These are phyloP conservation scores for Paradisaea rubra DNA, from an alignment of 2,113 vertebrate genomes.

Conservation along the genomic window DNA sequence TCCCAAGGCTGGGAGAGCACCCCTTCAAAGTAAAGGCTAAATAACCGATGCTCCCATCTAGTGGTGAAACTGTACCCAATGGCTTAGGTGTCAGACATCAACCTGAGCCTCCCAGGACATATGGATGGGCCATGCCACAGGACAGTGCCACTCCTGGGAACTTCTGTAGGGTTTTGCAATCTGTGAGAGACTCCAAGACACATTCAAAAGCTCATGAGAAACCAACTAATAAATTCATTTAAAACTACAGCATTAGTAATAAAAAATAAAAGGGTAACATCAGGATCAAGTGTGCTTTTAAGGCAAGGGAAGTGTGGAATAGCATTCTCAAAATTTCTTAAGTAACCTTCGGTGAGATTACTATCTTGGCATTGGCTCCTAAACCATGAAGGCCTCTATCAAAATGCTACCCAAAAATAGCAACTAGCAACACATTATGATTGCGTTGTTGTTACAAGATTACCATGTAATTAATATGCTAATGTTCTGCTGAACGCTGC, in stretches of 20 bases:
- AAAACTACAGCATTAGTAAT: not conserved
- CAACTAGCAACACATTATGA: not conserved
- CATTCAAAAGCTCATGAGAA: not conserved
- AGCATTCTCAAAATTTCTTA: not conserved
- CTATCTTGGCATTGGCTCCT: not conserved
- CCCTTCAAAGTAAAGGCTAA: slow-evolving; percentile 7
- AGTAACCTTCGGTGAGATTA: not conserved
- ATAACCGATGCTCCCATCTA: slow-evolving; percentile 31
- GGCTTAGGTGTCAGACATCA: not conserved
- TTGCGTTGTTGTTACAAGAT: not conserved
- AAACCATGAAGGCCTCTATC: not conserved
- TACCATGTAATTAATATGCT: slow-evolving; percentile 11
- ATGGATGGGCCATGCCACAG: not conserved
- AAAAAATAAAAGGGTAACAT: not conserved
- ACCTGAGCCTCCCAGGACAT: not conserved
- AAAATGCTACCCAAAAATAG: not conserved
- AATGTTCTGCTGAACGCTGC: not conserved
- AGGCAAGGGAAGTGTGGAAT: not conserved
- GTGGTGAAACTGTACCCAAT: not conserved
- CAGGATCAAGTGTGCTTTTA: not conserved
- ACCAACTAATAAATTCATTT: not conserved
- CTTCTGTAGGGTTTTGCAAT: not conserved
- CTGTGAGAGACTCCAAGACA: not conserved
- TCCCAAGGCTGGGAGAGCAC: not conserved
- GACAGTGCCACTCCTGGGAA: not conserved